A percentile compares a stretch with the other conserved stretches of the same genome.
phyloP scores from a whole-genome alignment of 2,888 invertebrate genomes.

The Heliconius hortense region DNA sequence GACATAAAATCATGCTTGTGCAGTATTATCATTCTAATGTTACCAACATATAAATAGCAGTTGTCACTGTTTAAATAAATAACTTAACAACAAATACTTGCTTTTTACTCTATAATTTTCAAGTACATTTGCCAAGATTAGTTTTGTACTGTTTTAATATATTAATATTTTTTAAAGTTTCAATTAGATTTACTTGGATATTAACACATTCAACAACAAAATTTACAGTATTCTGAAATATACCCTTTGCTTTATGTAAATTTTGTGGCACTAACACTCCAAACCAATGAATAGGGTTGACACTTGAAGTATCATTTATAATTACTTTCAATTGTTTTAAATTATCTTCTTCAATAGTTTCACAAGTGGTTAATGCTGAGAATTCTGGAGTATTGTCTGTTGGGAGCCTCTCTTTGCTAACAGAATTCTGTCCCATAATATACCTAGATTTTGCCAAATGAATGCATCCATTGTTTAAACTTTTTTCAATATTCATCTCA shows the following conservation, averaged over 20 bases:
- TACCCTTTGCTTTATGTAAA: slow-evolving; percentile 87
- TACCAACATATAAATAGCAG: slow-evolving; percentile 35
- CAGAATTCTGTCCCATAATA: slow-evolving; percentile 88
- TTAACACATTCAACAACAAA: slow-evolving; percentile 86
- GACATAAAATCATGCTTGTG: slow-evolving; percentile 35
- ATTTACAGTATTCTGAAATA: slow-evolving; percentile 87
- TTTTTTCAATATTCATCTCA: slow-evolving; percentile 86
- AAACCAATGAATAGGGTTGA: slow-evolving; percentile 92
- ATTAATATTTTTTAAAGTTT: slow-evolving; percentile 59
- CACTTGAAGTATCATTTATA: slow-evolving; percentile 58
- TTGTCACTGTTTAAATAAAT: slow-evolving; percentile 37
- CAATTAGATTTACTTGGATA: slow-evolving; percentile 83
- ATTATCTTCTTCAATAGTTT: slow-evolving; percentile 67
- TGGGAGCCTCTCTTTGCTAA: slow-evolving; percentile 87
- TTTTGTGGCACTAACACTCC: slow-evolving; percentile 92
- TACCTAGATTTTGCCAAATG: slow-evolving; percentile 89
- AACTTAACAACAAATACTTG: neutral
- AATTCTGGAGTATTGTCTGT: slow-evolving; percentile 82
- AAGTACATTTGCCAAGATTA: slow-evolving; percentile 15
- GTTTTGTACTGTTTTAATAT: slow-evolving; percentile 57
- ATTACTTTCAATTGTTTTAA: slow-evolving; percentile 66
- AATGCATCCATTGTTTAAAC: slow-evolving; percentile 86
- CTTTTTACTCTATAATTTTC: neutral
- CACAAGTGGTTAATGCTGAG: slow-evolving; percentile 64
- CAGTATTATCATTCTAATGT: slow-evolving; percentile 35